Percentiles rank a stretch among this genome's conserved stretches.
These are phyloP conservation scores for Tribolium castaneum DNA, from an alignment of 1,140 invertebrate genomes.

Conservation along the genomic window DNA sequence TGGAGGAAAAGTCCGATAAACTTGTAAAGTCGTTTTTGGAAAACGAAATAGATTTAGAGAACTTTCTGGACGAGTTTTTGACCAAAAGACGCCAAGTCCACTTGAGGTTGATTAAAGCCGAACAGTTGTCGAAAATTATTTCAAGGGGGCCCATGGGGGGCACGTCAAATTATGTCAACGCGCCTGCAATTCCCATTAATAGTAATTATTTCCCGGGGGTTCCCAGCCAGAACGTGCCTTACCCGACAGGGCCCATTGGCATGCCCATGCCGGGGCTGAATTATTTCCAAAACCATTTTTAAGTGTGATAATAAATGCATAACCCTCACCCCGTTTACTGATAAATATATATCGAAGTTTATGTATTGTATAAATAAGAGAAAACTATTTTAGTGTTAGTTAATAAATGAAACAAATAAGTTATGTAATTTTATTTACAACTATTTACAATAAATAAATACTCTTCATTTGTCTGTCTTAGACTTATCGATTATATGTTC, in stretches of 20 bases:
- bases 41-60: conserved; percentile 78
- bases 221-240: conserved; percentile 64
- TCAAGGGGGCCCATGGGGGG: conserved; percentile 58
- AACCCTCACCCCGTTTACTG: too few relatives aligned
- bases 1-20: conserved; percentile 88
- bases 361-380: too few relatives aligned
- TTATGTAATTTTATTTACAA: not conserved
- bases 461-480: not conserved
- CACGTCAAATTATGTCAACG: conserved; percentile 60
- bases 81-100: conserved; percentile 81
- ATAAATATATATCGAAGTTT: too few relatives aligned
- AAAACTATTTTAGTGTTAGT: too few relatives aligned
- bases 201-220: conserved; percentile 62
- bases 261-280: conserved; percentile 71
- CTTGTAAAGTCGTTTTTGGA: conserved; percentile 81
- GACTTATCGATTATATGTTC: not conserved
- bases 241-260: conserved; percentile 68
- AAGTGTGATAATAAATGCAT: conserved; percentile 8
- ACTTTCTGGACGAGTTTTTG: conserved; percentile 83
- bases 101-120: conserved; percentile 83
- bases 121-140: conserved; percentile 87
- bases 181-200: conserved; percentile 59
- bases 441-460: conserved; percentile 10
- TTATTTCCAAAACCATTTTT: conserved; percentile 62
- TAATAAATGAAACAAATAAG: too few relatives aligned